phyloP scores from a whole-genome alignment of 2,797 vertebrate genomes.

The Pagetopsis macropterus region DNA sequence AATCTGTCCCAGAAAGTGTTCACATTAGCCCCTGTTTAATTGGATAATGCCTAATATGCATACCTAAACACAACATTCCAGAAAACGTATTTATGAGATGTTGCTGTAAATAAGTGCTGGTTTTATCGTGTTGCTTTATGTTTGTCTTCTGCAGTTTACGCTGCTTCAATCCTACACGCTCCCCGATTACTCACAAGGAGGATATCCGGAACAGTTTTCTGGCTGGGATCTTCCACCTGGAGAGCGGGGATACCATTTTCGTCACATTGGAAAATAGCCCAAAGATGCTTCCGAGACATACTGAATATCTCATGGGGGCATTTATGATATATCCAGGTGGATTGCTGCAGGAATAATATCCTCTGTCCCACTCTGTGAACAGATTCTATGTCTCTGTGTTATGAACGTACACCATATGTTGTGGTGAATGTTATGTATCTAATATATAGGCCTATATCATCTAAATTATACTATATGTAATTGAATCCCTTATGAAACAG shows the following conservation, averaged over 20 bases:
- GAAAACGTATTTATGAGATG: too few species aligned
- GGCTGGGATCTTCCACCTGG: slow-evolving; percentile 73
- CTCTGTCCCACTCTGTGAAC: neutral
- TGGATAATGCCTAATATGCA: too few species aligned
- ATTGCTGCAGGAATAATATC: neutral
- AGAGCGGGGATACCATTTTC: slow-evolving; percentile 60
- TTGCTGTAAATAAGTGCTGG: too few species aligned
- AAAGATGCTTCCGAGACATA: slow-evolving; percentile 13
- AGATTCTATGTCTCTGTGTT: slow-evolving; percentile 17
- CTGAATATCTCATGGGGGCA: slow-evolving; percentile 76
- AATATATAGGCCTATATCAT: slow-evolving; percentile 10
- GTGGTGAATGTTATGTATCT: slow-evolving; percentile 7
- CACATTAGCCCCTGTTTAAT: too few species aligned
- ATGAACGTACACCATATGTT: slow-evolving; percentile 21
- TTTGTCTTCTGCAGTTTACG: slow-evolving; percentile 42
- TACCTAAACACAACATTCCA: too few species aligned
- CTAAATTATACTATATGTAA: slow-evolving; percentile 43
- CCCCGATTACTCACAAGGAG: neutral
- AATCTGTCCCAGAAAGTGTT: too few species aligned
- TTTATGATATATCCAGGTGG: slow-evolving; percentile 69
- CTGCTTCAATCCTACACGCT: slow-evolving; percentile 21
- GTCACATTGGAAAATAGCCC: slow-evolving; percentile 55
- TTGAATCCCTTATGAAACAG: slow-evolving; percentile 37
- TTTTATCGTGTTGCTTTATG: neutral
- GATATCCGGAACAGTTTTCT: slow-evolving; percentile 75